A percentile compares a stretch with the other conserved stretches of the same genome.
Evolutionary conservation across 2,113 vertebrate genomes (phyloP).

Genomic region (Sarotherodon lohbergeri): DNA sequence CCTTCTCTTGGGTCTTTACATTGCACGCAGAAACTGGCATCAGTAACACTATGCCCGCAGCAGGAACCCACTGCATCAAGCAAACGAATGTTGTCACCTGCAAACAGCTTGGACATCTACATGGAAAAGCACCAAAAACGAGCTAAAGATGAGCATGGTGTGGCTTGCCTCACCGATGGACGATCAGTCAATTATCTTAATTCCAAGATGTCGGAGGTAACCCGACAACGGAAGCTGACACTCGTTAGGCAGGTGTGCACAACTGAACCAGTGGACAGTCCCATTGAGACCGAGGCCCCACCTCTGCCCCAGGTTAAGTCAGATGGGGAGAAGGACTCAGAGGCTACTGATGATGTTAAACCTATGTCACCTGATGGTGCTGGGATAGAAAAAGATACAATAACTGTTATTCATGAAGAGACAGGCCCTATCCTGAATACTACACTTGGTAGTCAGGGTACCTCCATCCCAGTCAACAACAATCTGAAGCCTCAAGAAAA

Average conservation of each 20-base stretch:
- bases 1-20: constrained; percentile 67
- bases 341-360: constrained; percentile 52
- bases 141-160: constrained; percentile 92
- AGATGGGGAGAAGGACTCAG: constrained; percentile 48
- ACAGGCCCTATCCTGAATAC: constrained; percentile 32
- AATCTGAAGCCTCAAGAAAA: constrained; percentile 68
- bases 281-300: constrained; percentile 74
- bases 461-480: constrained; percentile 39
- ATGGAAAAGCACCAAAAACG: constrained; percentile 99
- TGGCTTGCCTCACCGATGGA: constrained; percentile 78
- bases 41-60: constrained; percentile 86
- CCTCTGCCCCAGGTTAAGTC: constrained; percentile 63
- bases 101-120: constrained; percentile 97
- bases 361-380: constrained; percentile 58
- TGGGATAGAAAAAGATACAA: constrained; percentile 71
- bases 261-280: constrained; percentile 85
- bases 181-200: constrained; percentile 72
- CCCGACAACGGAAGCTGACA: constrained; percentile 84
- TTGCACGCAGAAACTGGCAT: constrained; percentile 77
- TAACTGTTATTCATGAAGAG: constrained; percentile 41
- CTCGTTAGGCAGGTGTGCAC: constrained; percentile 93
- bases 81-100: constrained; percentile 96
- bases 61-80: constrained; percentile 89
- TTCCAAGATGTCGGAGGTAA: constrained; percentile 74
- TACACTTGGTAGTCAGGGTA: constrained; percentile 44